These are phyloP conservation scores for Calliphora vicina DNA, from an alignment of 1,140 invertebrate genomes.

Conservation along the genomic window DNA sequence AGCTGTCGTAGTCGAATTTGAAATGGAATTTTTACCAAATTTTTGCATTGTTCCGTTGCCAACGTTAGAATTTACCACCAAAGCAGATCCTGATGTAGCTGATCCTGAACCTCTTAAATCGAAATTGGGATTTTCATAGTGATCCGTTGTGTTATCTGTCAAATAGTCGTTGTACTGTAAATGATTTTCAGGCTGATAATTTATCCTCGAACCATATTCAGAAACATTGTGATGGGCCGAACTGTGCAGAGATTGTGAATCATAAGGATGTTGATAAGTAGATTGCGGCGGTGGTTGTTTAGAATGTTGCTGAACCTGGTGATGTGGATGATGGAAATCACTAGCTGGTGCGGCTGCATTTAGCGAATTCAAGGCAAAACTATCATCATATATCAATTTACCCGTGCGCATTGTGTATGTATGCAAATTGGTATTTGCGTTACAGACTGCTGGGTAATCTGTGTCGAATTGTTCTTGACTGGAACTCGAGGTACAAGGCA, in stretches of 20 bases:
- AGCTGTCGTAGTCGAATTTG: conserved; percentile 40
- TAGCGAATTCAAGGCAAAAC: conserved; percentile 55
- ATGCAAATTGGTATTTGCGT: conserved; percentile 83
- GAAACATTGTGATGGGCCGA: conserved; percentile 48
- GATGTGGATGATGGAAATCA: conserved; percentile 34
- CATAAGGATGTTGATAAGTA: conserved; percentile 58
- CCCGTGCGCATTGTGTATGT: conserved; percentile 82
- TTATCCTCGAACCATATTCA: conserved; percentile 42
- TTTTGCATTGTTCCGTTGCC: conserved; percentile 21
- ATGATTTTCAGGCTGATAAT: background rate
- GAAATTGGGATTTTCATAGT: conserved; percentile 63
- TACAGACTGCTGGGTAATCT: conserved; percentile 84
- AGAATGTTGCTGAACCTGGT: conserved; percentile 37
- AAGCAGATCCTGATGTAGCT: background rate
- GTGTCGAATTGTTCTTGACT: conserved; percentile 80
- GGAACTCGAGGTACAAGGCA: conserved; percentile 78
- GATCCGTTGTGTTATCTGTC: conserved; percentile 53
- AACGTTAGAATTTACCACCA: background rate
- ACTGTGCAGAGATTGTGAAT: conserved; percentile 55
- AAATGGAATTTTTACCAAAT: conserved; percentile 37
- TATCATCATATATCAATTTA: conserved; percentile 77
- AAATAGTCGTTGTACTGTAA: conserved; percentile 46
- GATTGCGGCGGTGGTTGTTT: conserved; percentile 52
- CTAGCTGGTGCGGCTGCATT: conserved; percentile 12
- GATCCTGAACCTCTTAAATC: conserved; percentile 45